Base-by-base conservation (phyloP, 2,888 invertebrate species). In the Hemaris fuciformis region DNA sequence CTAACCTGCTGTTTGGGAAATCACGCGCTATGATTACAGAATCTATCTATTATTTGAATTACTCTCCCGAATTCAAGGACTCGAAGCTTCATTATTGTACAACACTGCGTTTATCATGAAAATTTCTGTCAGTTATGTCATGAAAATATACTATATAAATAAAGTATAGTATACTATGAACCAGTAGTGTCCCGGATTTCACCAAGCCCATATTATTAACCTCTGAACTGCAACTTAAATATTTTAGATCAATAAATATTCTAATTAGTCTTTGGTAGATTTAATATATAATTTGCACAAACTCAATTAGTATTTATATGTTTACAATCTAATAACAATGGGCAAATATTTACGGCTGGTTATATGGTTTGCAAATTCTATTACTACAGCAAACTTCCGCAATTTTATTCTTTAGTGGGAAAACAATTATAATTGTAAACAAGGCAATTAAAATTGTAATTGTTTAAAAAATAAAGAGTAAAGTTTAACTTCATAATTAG, bases 341-440 rank as follows among this genome's bases (percentile, higher is more conserved):
- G 3, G 53, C 10, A 53, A 53, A 53, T 18, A 53, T 10, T n/a
- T 18, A 31, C 8, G 31, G 31, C 18, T n/a, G 18, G 18, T 27
- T 53, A 27, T 10, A 38, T 53, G 18, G 15, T 25, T 48, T 15
- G 27, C 27, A 27, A 18, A 18, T 38, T 38, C 27, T 13, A 53
- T 53, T 53, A 31, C 25, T 27, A 48, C 10, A 18, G 18, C 53
- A 53, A 53, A 53, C 31, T 53, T 53, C 53, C 53, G 53, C 53
- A 31, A 15, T 31, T 20, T 7, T 27, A 31, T 45, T 45, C 20
- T 45, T 23, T 53, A 53, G 27, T 20, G 38, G 38, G n/a, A 31
- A 27, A 53, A 31, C 53, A 31, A 53, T 53, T 53, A 31, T 18
- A 10, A 53, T 31, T 7, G 27, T 53, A 53, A 31, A 53, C 31